Conservation (phyloP, 2,888 invertebrate genomes). For the Celastrina argiolus region DNA sequence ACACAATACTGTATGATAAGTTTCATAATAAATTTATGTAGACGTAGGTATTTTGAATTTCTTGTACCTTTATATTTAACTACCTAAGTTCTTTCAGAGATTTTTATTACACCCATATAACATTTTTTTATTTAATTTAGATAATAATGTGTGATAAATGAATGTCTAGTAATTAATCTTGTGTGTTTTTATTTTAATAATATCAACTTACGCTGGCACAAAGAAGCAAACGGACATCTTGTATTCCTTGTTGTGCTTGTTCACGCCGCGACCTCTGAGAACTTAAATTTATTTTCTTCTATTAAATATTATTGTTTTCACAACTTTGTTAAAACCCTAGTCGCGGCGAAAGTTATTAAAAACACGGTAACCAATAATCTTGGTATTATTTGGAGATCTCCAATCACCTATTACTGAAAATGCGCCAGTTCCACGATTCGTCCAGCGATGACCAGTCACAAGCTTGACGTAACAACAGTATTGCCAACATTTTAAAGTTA, state of each 20-base stretch:
- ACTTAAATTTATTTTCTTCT: conserved; percentile 36
- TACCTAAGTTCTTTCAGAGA: too few relatives aligned
- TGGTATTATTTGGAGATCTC: conserved; percentile 73
- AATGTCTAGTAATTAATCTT: too few relatives aligned
- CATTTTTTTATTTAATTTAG: too few relatives aligned
- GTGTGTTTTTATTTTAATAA: conserved; percentile 30
- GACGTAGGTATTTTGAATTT: too few relatives aligned
- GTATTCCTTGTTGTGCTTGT: conserved; percentile 43
- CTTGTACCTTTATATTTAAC: too few relatives aligned
- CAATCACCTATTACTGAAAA: conserved; percentile 78
- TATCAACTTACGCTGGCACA: conserved; percentile 83
- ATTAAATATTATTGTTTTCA: conserved; percentile 43
- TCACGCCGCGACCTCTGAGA: conserved; percentile 44
- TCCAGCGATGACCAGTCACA: conserved; percentile 77
- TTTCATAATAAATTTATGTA: too few relatives aligned
- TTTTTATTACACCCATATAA: too few relatives aligned
- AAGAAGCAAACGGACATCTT: conserved; percentile 84
- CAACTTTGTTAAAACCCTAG: conserved; percentile 49
- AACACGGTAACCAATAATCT: conserved; percentile 75
- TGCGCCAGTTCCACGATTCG: conserved; percentile 77
- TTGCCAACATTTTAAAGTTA: conserved; percentile 41
- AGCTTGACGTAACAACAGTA: conserved; percentile 62
- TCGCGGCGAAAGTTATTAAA: conserved; percentile 63
- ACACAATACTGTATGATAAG: too few relatives aligned
- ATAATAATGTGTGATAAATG: too few relatives aligned